Evolutionary conservation across 2,797 vertebrate genomes (phyloP).

Genomic region (Spinus pinus): DNA sequence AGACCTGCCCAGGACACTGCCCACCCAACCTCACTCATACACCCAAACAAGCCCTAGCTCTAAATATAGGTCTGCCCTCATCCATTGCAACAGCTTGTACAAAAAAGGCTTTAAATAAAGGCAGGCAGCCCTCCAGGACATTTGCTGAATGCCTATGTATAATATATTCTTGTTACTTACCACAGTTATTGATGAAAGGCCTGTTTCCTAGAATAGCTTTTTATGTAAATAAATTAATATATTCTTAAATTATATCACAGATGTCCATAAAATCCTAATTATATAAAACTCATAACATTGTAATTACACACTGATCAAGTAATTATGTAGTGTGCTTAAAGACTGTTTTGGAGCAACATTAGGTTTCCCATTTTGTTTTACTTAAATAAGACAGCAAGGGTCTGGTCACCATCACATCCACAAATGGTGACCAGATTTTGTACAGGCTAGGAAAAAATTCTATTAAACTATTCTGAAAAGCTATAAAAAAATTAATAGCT

Average conservation of each 20-base stretch:
- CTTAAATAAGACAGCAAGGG: background rate
- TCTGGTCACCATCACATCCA: background rate
- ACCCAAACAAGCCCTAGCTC: background rate
- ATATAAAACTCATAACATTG: conserved; percentile 7
- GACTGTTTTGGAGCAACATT: background rate
- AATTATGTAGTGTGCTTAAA: conserved; percentile 2
- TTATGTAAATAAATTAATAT: conserved; percentile 38
- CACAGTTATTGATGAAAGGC: conserved; percentile 16
- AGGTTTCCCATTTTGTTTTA: conserved; percentile 8
- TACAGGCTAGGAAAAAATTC: background rate
- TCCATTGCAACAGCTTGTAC: background rate
- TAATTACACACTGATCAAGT: conserved; percentile 32
- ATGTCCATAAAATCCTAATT: conserved; percentile 49
- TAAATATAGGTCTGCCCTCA: background rate
- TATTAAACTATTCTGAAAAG: background rate
- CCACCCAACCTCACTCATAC: rapidly evolving
- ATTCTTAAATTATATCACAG: conserved; percentile 44
- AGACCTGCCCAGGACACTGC: rapidly evolving
- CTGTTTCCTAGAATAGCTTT: background rate
- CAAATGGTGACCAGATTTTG: background rate
- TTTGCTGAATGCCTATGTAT: background rate
- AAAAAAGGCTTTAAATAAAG: conserved; percentile 14
- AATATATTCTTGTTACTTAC: background rate
- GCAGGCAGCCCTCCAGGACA: background rate
- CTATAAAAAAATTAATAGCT: background rate